phyloP scores from a whole-genome alignment of 2,888 invertebrate genomes.

The Troides oblongomaculatus region DNA sequence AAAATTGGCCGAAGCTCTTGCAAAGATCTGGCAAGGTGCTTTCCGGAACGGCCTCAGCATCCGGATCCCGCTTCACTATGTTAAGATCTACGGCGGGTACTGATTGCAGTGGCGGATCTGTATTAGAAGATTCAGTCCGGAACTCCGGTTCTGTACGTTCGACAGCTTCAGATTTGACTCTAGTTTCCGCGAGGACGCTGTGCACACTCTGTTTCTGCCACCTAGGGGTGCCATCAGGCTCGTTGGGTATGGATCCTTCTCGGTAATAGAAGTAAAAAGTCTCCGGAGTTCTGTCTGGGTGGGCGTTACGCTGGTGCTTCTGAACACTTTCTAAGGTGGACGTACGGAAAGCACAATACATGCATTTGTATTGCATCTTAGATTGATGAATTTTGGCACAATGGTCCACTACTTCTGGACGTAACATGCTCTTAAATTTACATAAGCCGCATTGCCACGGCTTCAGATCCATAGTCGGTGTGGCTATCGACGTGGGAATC shows the following conservation, averaged over 20 bases:
- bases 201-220: conserved; percentile 63
- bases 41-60: conserved; percentile 39
- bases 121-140: neutral
- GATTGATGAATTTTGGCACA: conserved; percentile 81
- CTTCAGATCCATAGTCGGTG: conserved; percentile 73
- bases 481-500: conserved; percentile 35
- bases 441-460: conserved; percentile 87
- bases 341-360: conserved; percentile 80
- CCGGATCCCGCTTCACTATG: conserved; percentile 57
- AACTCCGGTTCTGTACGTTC: conserved; percentile 27
- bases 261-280: conserved; percentile 79
- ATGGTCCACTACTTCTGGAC: conserved; percentile 81
- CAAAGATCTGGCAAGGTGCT: conserved; percentile 49
- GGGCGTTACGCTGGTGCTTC: conserved; percentile 81
- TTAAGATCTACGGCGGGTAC: conserved; percentile 39
- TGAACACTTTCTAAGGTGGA: conserved; percentile 78
- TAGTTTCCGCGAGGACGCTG: conserved; percentile 36
- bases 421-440: conserved; percentile 79
- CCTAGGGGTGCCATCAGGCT: conserved; percentile 51
- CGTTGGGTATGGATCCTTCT: conserved; percentile 56
- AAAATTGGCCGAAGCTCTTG: conserved; percentile 55
- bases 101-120: neutral
- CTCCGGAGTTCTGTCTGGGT: conserved; percentile 63
- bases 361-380: conserved; percentile 85
- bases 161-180: conserved; percentile 50